Evolutionary conservation across 1,140 invertebrate genomes (phyloP).

Genomic region (Branchinecta lynchi): DNA sequence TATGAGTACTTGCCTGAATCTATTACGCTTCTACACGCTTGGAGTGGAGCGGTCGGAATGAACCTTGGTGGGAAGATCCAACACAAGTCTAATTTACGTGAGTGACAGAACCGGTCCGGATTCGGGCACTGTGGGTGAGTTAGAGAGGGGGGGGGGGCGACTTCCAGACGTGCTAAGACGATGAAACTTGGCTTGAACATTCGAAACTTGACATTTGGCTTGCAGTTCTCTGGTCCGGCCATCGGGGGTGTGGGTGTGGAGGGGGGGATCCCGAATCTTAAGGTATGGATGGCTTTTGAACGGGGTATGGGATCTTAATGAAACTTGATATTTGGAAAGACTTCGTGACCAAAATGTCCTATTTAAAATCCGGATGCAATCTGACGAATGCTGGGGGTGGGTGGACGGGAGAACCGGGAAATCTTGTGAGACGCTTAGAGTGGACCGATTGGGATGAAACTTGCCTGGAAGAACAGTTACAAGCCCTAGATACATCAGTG

Average conservation of each 20-base stretch:
- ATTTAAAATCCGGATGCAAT: not conserved
- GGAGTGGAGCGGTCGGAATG: too few relatives aligned
- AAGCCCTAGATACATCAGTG: too few relatives aligned
- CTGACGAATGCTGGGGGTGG: not conserved
- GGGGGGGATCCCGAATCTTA: not conserved
- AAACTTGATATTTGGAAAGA: constrained; percentile 7
- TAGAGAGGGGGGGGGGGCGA: not conserved
- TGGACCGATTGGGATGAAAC: too few relatives aligned
- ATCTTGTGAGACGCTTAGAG: too few relatives aligned
- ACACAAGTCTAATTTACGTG: too few relatives aligned
- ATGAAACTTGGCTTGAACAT: constrained; percentile 3
- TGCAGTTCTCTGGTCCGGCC: too few relatives aligned
- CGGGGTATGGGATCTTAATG: not conserved
- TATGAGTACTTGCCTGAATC: too few relatives aligned
- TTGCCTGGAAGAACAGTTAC: too few relatives aligned
- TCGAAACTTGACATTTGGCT: too few relatives aligned
- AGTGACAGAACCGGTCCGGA: too few relatives aligned
- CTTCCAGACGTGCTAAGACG: not conserved
- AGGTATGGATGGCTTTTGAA: not conserved
- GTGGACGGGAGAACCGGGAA: not conserved
- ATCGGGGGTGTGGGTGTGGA: not conserved
- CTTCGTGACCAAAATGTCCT: not conserved
- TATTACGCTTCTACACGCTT: too few relatives aligned
- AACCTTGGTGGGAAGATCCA: too few relatives aligned
- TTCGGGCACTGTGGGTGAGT: not conserved